Evolutionary conservation across 1,140 invertebrate species (phyloP).

Genomic region (Cecropterus lyciades): DNA sequence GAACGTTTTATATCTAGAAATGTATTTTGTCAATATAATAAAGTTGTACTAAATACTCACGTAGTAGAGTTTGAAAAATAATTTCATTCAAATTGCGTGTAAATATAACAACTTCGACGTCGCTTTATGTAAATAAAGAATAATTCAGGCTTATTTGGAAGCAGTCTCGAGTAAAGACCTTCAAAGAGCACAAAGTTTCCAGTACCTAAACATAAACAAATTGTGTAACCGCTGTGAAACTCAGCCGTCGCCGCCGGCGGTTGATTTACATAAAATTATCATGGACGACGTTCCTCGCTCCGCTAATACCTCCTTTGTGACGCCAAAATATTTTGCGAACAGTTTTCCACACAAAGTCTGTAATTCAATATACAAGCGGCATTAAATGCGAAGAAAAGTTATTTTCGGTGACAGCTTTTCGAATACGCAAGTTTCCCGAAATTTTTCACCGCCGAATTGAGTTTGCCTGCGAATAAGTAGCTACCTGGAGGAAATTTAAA

Average conservation of each 20-base stretch:
- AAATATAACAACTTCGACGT: conserved; percentile 10
- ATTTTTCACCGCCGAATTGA: conserved; percentile 29
- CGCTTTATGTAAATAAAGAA: conserved; percentile 18
- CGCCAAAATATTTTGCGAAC: conserved; percentile 81
- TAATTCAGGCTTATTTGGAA: conserved; percentile 37
- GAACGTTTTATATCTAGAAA: too few species aligned
- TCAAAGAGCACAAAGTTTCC: conserved; percentile 46
- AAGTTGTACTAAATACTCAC: too few species aligned
- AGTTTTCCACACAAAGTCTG: conserved; percentile 80
- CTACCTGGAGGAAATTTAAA: conserved; percentile 24
- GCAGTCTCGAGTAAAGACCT: conserved; percentile 25
- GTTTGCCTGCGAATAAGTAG: conserved; percentile 20
- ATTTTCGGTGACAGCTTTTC: conserved; percentile 40
- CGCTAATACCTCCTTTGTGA: conserved; percentile 80
- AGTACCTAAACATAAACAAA: conserved; percentile 68
- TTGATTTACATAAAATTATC: conserved; percentile 77
- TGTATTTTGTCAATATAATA: too few species aligned
- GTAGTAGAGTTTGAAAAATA: too few species aligned
- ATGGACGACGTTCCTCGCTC: conserved; percentile 40
- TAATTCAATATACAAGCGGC: conserved; percentile 69
- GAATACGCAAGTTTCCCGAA: conserved; percentile 32
- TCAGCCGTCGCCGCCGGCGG: conserved; percentile 58
- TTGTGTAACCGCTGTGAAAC: conserved; percentile 58
- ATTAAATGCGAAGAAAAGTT: conserved; percentile 57
- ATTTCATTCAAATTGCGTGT: conserved; percentile 21